Conservation (phyloP, 1,140 invertebrate species). For the Euura lappo region DNA sequence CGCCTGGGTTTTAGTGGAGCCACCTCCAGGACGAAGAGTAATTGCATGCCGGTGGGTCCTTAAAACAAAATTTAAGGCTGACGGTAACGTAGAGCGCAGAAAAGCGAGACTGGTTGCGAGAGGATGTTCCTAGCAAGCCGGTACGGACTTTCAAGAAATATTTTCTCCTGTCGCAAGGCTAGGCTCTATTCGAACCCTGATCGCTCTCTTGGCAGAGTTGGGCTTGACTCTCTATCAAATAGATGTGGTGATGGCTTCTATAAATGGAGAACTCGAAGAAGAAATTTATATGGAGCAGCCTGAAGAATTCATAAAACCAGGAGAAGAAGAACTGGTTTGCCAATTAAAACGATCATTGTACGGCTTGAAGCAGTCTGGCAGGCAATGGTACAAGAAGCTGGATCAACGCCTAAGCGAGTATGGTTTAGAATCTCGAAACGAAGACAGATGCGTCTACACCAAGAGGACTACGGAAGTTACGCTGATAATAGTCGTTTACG, state of each 20-base stretch:
- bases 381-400: conserved; percentile 32
- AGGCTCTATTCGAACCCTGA: conserved; percentile 8
- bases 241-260: conserved; percentile 22
- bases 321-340: conserved; percentile 18
- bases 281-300: background rate
- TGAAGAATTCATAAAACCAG: conserved; percentile 6
- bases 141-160: conserved; percentile 28
- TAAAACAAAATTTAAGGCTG: conserved; percentile 15
- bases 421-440: conserved; percentile 14
- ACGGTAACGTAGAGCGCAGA: conserved; percentile 14
- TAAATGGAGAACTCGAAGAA: conserved; percentile 18
- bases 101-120: conserved; percentile 16
- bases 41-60: conserved; percentile 40
- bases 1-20: conserved; percentile 40
- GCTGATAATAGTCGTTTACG: conserved; percentile 21
- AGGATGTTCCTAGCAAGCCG: conserved; percentile 18
- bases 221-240: conserved; percentile 3
- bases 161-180: conserved; percentile 23
- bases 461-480: background rate
- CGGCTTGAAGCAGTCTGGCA: conserved; percentile 37
- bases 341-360: conserved; percentile 32
- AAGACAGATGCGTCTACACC: conserved; percentile 31
- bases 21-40: conserved; percentile 32
- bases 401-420: conserved; percentile 11
- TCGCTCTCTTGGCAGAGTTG: conserved; percentile 6